Base-by-base conservation (phyloP, 1,140 invertebrate genomes). In the Ips nitidus region DNA sequence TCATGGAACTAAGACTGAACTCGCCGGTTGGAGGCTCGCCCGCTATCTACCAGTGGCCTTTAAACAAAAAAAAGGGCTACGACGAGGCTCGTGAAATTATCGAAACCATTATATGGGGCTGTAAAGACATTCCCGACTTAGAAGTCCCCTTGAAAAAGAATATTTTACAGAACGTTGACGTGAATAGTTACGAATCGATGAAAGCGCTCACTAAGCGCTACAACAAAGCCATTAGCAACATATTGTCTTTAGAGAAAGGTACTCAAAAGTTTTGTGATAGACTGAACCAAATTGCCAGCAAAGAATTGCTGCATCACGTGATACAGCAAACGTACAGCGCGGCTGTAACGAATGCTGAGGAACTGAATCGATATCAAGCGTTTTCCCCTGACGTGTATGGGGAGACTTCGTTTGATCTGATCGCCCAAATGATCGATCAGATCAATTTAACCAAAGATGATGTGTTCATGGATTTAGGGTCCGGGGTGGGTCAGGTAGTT, bases 351-450 rank as follows among this genome's bases (percentile, higher is more conserved):
- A 61, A 70, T 42, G 69, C 69, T 8, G 69, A 70, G 45, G 69
- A 70, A 60, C 55, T 70, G n/a, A 70, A 70, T 56, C 57, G 56
- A 47, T 70, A 70, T 60, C 69, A 70, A 42, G 69, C 69, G 2
- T 70, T 70, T 70, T 70, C 69, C 4, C 69, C 69, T 7, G 69
- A 70, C 45, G 69, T 70, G 36, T 70, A 70, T 45, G 69, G 69
- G 8, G 69, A 70, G 65, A 70, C 69, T 2, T 70, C 69, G 5
- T 70, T 70, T 40, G 69, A 70, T 52, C 40, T 70, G 41, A 66
- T 70, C 8, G 47, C 39, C 36, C 69, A 70, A 42, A 70, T 65
- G 69, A 62, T 70, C 4, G 61, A 70, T 56, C 61, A 65, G 8
- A 59, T 70, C 3, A 65, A 70, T 36, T 50, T 62, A 58, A 65